A percentile compares a stretch with the other conserved stretches of the same genome.
Evolutionary conservation across 2,797 vertebrate genomes (phyloP).

Genomic region (Champsocephalus esox): DNA sequence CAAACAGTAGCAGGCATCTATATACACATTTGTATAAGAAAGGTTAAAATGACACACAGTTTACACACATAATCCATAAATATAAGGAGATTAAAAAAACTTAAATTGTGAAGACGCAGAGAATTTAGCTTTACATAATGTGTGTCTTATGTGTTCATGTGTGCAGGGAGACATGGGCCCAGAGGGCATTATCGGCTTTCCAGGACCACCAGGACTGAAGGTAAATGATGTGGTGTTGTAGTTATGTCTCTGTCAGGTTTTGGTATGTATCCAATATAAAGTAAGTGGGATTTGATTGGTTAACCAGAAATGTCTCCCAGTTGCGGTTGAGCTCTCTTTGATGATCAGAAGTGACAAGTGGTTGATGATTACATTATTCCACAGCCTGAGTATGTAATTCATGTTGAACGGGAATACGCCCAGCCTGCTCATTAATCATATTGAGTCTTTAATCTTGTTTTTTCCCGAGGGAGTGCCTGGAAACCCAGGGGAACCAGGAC

Average conservation of each 20-base stretch:
- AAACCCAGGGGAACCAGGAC: slow-evolving; percentile 95
- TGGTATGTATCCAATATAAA: not conserved
- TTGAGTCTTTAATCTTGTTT: not conserved
- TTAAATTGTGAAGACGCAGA: too few species aligned
- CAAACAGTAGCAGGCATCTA: too few species aligned
- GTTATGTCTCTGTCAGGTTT: slow-evolving; percentile 21
- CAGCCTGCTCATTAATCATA: not conserved
- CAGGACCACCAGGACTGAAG: slow-evolving; percentile 93
- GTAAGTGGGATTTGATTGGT: not conserved
- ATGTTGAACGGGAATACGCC: not conserved
- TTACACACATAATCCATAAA: too few species aligned
- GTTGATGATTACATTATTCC: slow-evolving; percentile 7
- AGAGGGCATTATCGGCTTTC: slow-evolving; percentile 88
- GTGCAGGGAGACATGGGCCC: slow-evolving; percentile 93
- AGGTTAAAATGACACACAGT: too few species aligned
- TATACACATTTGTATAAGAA: too few species aligned
- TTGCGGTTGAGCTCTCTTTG: not conserved
- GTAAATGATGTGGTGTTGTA: slow-evolving; percentile 69
- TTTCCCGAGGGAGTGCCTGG: slow-evolving; percentile 90
- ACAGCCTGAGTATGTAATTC: not conserved
- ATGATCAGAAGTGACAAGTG: not conserved
- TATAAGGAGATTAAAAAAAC: too few species aligned
- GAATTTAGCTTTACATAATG: not conserved
- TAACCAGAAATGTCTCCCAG: not conserved
- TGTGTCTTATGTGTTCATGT: slow-evolving; percentile 48